These are phyloP conservation scores for Parapsyche elsis DNA, from an alignment of 1,140 invertebrate genomes.

Conservation along the genomic window DNA sequence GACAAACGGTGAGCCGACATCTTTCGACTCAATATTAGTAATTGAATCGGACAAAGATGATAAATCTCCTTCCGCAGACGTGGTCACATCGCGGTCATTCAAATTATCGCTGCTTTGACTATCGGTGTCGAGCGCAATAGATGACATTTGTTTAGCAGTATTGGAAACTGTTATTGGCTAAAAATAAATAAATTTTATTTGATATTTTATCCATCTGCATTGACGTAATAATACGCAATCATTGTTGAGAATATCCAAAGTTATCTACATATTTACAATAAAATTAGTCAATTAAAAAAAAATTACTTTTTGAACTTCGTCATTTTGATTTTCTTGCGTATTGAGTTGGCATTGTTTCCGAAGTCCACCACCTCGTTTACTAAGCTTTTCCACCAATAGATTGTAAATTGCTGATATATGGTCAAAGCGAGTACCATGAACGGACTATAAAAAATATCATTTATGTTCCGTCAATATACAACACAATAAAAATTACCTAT, in stretches of 20 bases:
- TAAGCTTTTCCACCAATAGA: conserved; percentile 85
- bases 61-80: neutral
- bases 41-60: conserved; percentile 22
- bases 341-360: conserved; percentile 32
- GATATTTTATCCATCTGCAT: neutral
- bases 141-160: conserved; percentile 44
- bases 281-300: neutral
- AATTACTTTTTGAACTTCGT: conserved; percentile 35
- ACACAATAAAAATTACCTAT: too few species aligned
- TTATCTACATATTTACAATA: neutral
- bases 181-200: conserved; percentile 1
- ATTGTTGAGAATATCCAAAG: neutral
- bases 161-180: neutral
- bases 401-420: conserved; percentile 98
- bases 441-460: conserved; percentile 71
- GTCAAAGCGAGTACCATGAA: conserved; percentile 89
- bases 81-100: neutral
- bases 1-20: conserved; percentile 68
- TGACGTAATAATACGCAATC: too few species aligned
- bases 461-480: too few species aligned
- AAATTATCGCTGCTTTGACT: conserved; percentile 23
- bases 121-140: conserved; percentile 48
- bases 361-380: conserved; percentile 61
- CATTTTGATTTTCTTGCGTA: conserved; percentile 3
- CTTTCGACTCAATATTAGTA: conserved; percentile 58